phyloP scores from a whole-genome alignment of 2,113 vertebrate genomes.

The Engraulis encrasicolus region DNA sequence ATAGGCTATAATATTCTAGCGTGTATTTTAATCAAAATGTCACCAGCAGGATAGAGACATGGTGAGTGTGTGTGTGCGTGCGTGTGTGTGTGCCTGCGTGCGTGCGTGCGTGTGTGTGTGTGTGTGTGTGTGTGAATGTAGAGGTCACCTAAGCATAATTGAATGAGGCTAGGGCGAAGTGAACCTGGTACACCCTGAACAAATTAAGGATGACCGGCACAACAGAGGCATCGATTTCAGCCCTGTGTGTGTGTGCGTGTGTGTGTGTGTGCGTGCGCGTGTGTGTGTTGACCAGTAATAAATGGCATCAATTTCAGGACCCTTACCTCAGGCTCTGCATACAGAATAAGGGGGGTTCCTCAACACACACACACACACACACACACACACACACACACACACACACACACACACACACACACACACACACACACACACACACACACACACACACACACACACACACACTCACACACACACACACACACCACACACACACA shows the following conservation, averaged over 20 bases:
- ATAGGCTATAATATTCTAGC: no score
- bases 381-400: neutral
- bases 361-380: neutral
- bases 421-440: constrained; percentile 35
- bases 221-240: neutral
- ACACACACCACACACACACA: no score
- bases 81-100: neutral
- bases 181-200: neutral
- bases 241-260: neutral
- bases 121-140: neutral
- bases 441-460: constrained; percentile 24
- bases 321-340: neutral
- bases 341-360: neutral
- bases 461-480: neutral
- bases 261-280: no score
- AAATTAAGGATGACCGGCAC: neutral
- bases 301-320: neutral
- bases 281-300: no score
- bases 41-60: no score
- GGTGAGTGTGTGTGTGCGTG: neutral
- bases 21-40: no score
- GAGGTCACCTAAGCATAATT: constrained; percentile 52
- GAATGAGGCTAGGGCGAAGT: constrained; percentile 23
- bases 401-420: neutral
- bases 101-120: neutral